Base-by-base conservation (phyloP, 2,888 invertebrate genomes). In the Beris chalybata region DNA sequence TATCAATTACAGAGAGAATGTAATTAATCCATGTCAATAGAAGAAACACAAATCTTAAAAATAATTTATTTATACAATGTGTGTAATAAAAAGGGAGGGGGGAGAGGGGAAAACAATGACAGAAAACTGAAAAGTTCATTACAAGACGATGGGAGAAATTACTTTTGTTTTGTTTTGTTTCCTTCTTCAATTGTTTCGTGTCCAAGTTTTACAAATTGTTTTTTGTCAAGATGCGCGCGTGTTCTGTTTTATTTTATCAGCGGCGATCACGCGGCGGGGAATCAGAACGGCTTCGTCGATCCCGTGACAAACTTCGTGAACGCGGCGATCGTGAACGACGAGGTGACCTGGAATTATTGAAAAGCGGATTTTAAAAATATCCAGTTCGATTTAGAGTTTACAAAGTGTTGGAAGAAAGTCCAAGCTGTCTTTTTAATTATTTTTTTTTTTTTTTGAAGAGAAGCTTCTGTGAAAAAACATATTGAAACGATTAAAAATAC, bases 241-340 rank as follows among this genome's bases (percentile, higher is more conserved):
- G 7, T 38, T 38, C 9, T 38, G 3, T 9, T n/a, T 7, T 4
- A 38, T 38, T 71, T 75, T n/a, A n/a, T n/a, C 81, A 85, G 74
- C 85, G 84, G 65, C 85, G 83, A 76, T 85, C 85, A 72, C 85
- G 81, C 30, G 22, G 22, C 22, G 22, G 22, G 22, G 85, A 85
- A 73, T 85, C 84, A 61, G 85, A 84, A 71, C 85, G 82, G 76
- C 84, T 85, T 71, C 84, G 80, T 72, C 85, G 81, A 74, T 85
- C 85, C 69, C 84, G 79, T 71, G 85, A 85, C 72, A 84, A 82
- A 71, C 84, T 85, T 70, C 85, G 77, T 53, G 84, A 83, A 70
- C 83, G 80, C 4, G 61, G 53, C 70, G 83, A 77, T 68, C 81
- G 74, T 4, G 80, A 76, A 15, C 80, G 79, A 59, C 81, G 73